phyloP scores from a whole-genome alignment of 2,113 vertebrate genomes.

The Mustela nigripes region DNA sequence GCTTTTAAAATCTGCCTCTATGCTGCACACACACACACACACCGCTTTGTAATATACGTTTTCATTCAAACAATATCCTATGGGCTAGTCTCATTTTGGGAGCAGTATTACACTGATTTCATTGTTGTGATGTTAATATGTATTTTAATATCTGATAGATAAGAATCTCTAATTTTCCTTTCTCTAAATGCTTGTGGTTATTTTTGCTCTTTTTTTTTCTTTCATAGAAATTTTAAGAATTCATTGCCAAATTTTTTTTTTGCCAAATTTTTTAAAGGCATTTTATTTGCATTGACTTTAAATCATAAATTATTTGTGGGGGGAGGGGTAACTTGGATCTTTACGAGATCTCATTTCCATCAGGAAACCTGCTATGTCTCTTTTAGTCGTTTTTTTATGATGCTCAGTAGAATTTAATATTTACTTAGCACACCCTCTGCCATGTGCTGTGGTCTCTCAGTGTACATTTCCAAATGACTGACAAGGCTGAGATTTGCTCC shows the following conservation, averaged over 20 bases:
- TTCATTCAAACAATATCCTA: background rate
- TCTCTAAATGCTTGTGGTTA: background rate
- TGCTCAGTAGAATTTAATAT: background rate
- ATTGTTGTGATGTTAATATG: background rate
- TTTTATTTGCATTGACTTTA: constrained; percentile 1
- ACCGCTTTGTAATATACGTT: constrained; percentile 1
- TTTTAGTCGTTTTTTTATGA: constrained; percentile 23
- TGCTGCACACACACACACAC: background rate
- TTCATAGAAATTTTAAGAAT: background rate
- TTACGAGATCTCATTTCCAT: background rate
- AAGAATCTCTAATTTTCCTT: background rate
- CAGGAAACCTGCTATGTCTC: background rate
- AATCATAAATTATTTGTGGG: background rate
- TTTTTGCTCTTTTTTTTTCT: background rate
- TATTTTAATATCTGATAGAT: background rate
- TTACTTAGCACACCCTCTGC: background rate
- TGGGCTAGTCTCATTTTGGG: background rate
- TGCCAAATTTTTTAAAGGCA: background rate
- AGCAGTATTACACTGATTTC: background rate
- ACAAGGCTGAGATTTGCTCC: background rate
- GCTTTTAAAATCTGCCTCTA: background rate
- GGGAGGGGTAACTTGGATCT: background rate
- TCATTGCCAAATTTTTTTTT: background rate
- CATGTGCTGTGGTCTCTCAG: background rate
- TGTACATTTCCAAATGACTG: background rate